These are phyloP conservation scores for Delichon dasypus DNA, from an alignment of 2,797 vertebrate species.

Conservation along the genomic window DNA sequence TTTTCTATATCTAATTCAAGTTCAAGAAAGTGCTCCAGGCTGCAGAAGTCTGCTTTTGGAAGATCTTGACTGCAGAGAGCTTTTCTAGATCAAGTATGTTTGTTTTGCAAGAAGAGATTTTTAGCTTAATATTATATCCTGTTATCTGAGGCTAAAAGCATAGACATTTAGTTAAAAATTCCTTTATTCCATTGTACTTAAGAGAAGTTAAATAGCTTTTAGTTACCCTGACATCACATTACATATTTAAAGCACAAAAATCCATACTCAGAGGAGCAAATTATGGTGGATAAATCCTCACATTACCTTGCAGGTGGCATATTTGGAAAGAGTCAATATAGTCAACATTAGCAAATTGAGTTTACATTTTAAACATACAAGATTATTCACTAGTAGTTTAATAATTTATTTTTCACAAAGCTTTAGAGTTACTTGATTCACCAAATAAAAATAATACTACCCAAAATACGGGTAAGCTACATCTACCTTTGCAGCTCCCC, in stretches of 20 bases:
- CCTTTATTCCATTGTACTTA: not conserved
- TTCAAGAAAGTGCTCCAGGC: not conserved
- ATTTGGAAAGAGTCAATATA: not conserved
- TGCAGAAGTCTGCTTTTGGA: not conserved
- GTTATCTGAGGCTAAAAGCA: not conserved
- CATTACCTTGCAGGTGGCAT: not conserved
- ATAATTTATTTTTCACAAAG: not conserved
- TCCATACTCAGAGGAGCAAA: not conserved
- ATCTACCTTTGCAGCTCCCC: not conserved
- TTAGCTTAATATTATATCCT: not conserved
- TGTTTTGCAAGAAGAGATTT: not conserved
- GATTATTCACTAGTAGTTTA: not conserved
- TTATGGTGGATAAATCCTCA: not conserved
- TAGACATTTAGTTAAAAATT: not conserved
- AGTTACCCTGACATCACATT: not conserved
- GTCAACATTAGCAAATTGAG: not conserved
- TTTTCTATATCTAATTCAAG: not conserved
- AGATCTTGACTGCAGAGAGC: not conserved
- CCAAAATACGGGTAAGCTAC: not conserved
- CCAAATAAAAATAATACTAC: not conserved
- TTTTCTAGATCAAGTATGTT: not conserved
- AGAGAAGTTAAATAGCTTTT: not conserved
- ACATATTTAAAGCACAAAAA: not conserved
- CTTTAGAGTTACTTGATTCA: not conserved
- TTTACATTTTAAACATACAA: not conserved